Base-by-base conservation (phyloP, 2,797 vertebrate species). In the Gobionotothen gibberifrons region DNA sequence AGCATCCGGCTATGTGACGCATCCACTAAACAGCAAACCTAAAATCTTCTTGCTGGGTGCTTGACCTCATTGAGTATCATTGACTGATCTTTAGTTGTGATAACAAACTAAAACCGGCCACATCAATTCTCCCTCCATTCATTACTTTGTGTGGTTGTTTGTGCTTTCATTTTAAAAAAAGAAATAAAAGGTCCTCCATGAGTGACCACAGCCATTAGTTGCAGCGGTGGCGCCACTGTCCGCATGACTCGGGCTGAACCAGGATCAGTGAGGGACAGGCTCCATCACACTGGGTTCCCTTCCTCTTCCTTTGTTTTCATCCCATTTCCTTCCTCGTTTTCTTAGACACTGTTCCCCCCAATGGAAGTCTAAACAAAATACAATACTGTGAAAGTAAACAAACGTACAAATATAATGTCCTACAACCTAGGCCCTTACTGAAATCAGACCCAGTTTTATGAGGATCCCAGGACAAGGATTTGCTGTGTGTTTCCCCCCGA, bases 271-370 rank as follows among this genome's bases (percentile, higher is more conserved):
- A 87, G 88, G 77, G 82, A 87, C 91, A 76, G 88, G 69, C 91
- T 92, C 87, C 90, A 89, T 93, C 93, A 85, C 83, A 70, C 82
- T 79, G 90, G 88, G 78, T 91, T 92, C 89, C 86, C 91, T 93
- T 94, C 93, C 93, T 88, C 88, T 95, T 95, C 94, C 93, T 94
- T 91, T 95, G 93, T 94, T 94, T 95, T 93, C 77, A 85, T 89
- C 88, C 86, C 48, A 55, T 89, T 95, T 95, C 94, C 94, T 96
- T 96, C 94, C 94, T 93, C 77, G 81, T 89, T 93, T 95, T 94
- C 93, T 94, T 88, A 90, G 85, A 94, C 93, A 90, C 81, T 82
- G 78, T 87, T 82, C 87, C 77, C 82, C 73, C 86, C 55, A 12
- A 85, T 93, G 87, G 84, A 92, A 87, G 92, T 92, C 91, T 89